These are phyloP conservation scores for Aptenodytes forsteri DNA, from an alignment of 2,113 vertebrate genomes.

Conservation along the genomic window DNA sequence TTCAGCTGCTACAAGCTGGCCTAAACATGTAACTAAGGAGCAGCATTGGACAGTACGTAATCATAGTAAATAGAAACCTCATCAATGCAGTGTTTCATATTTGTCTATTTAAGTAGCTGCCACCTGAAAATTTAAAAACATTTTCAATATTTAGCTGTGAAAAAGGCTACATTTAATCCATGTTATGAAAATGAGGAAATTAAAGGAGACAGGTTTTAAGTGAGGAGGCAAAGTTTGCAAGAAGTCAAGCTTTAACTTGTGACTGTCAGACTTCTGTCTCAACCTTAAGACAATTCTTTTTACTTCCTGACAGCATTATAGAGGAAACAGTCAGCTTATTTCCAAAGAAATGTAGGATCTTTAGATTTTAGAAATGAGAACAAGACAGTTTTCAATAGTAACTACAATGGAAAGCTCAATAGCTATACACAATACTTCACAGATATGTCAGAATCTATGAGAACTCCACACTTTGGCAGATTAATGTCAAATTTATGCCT, in stretches of 20 bases:
- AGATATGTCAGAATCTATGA: not conserved
- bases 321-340: not conserved
- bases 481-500: constrained; percentile 13
- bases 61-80: not conserved
- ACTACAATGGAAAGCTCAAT: not conserved
- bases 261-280: not conserved
- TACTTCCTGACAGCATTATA: not conserved
- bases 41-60: not conserved
- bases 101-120: not conserved
- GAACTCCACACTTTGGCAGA: not conserved
- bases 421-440: not conserved
- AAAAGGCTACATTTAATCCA: not conserved
- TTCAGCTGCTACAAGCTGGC: not conserved
- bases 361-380: not conserved
- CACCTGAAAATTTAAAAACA: not conserved
- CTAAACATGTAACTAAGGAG: not conserved
- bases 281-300: not conserved
- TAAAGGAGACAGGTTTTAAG: not conserved
- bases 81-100: not conserved
- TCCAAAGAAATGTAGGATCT: not conserved
- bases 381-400: not conserved
- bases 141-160: not conserved
- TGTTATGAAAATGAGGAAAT: not conserved
- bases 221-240: not conserved
- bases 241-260: not conserved